phyloP scores from a whole-genome alignment of 2,113 vertebrate genomes.

The Entelurus aequoreus region DNA sequence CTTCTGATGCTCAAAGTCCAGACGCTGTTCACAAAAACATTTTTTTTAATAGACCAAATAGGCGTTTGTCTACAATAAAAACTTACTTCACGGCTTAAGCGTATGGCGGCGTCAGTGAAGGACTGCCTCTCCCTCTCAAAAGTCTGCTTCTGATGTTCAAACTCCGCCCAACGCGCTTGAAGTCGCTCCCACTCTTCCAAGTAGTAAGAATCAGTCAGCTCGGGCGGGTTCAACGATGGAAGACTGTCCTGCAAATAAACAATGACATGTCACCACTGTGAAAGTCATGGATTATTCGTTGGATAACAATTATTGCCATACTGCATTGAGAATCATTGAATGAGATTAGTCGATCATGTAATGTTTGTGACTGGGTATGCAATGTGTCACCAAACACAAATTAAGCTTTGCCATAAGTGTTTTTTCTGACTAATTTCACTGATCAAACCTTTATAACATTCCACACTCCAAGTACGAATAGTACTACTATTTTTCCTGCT shows the following conservation, averaged over 20 bases:
- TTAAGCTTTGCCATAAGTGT: too few species aligned
- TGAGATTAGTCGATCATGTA: too few species aligned
- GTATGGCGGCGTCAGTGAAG: slow-evolving; percentile 77
- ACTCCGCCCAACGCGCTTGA: slow-evolving; percentile 50
- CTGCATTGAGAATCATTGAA: background rate
- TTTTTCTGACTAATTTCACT: too few species aligned
- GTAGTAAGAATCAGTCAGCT: slow-evolving; percentile 66
- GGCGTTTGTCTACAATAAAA: background rate
- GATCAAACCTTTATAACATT: too few species aligned
- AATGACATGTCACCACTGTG: background rate
- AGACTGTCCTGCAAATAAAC: slow-evolving; percentile 55
- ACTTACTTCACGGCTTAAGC: slow-evolving; percentile 72
- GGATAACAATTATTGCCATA: too few species aligned
- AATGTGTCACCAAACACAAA: too few species aligned
- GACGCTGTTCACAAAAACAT: slow-evolving; percentile 42
- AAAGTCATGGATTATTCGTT: too few species aligned
- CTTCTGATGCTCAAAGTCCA: slow-evolving; percentile 70
- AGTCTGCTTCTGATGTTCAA: slow-evolving; percentile 61
- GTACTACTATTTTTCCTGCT: too few species aligned
- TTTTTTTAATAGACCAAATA: background rate
- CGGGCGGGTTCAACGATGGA: slow-evolving; percentile 27
- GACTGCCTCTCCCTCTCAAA: slow-evolving; percentile 73
- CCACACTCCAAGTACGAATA: too few species aligned
- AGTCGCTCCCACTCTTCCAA: slow-evolving; percentile 76
- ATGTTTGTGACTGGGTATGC: too few species aligned